These are phyloP conservation scores for Mastomys natalensis DNA, from an alignment of 2,113 vertebrate species.

Conservation along the genomic window DNA sequence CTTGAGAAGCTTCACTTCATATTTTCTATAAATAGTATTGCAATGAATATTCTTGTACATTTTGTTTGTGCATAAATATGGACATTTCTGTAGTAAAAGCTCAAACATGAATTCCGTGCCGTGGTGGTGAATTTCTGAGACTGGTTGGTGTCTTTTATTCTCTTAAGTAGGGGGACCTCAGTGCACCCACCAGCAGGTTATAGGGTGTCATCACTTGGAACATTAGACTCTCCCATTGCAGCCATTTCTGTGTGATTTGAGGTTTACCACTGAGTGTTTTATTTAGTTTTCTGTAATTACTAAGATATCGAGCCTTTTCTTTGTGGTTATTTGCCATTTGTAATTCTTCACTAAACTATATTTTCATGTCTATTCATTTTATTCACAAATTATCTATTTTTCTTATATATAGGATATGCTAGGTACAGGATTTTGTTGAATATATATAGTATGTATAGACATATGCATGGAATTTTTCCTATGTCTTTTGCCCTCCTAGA, in stretches of 20 bases:
- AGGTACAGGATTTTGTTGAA: not conserved
- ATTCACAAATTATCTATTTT: constrained; percentile 22
- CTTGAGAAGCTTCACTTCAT: constrained; percentile 8
- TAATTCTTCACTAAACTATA: not conserved
- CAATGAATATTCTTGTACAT: not conserved
- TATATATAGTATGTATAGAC: not conserved
- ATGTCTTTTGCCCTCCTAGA: not conserved
- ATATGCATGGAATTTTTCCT: not conserved
- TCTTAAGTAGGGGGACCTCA: not conserved
- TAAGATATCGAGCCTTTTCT: not conserved
- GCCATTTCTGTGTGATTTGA: not conserved
- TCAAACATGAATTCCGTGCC: not conserved
- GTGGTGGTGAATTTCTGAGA: not conserved
- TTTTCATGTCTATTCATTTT: not conserved
- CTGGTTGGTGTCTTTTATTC: not conserved
- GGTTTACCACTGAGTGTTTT: not conserved
- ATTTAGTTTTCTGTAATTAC: not conserved
- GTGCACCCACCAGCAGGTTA: not conserved
- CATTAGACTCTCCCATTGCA: not conserved
- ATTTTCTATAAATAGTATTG: constrained; percentile 34
- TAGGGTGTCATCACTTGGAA: not conserved
- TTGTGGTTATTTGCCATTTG: not conserved
- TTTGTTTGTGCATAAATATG: not conserved
- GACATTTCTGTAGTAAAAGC: not conserved
- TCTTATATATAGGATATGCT: not conserved